These are phyloP conservation scores for Cotesia chilonis DNA, from an alignment of 1,140 invertebrate species.

Conservation along the genomic window DNA sequence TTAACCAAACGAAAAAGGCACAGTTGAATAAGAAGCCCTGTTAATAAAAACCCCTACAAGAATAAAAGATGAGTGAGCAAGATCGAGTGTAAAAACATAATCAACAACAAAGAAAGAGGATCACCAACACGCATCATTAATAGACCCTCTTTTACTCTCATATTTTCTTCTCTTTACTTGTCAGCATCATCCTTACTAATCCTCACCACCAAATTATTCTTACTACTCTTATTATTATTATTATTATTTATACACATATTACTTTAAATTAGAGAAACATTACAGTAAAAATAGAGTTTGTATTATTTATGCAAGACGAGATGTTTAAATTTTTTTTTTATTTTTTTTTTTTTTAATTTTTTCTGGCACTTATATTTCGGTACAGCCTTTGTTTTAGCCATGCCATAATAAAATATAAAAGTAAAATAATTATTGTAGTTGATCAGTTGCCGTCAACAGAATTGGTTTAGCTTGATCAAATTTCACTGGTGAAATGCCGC, in stretches of 20 bases:
- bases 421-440: constrained; percentile 43
- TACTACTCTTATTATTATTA: too few species aligned
- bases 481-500: constrained; percentile 52
- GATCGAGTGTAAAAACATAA: neutral
- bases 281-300: too few species aligned
- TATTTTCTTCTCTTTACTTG: neutral
- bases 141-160: constrained; percentile 13
- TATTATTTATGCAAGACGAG: too few species aligned
- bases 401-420: too few species aligned
- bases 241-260: too few species aligned
- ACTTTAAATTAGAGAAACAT: too few species aligned
- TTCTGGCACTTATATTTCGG: too few species aligned
- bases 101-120: constrained; percentile 17
- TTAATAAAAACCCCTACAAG: constrained; percentile 1
- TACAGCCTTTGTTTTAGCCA: too few species aligned
- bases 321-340: too few species aligned
- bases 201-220: neutral
- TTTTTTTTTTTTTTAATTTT: too few species aligned
- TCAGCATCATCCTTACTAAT: neutral
- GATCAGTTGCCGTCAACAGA: constrained; percentile 57
- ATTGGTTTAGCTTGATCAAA: constrained; percentile 61
- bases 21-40: constrained; percentile 15
- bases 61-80: constrained; percentile 3
- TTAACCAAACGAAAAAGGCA: constrained; percentile 6
- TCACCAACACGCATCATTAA: constrained; percentile 18